These are phyloP conservation scores for Cyprinus carpio DNA, from an alignment of 2,113 vertebrate species.

Conservation along the genomic window DNA sequence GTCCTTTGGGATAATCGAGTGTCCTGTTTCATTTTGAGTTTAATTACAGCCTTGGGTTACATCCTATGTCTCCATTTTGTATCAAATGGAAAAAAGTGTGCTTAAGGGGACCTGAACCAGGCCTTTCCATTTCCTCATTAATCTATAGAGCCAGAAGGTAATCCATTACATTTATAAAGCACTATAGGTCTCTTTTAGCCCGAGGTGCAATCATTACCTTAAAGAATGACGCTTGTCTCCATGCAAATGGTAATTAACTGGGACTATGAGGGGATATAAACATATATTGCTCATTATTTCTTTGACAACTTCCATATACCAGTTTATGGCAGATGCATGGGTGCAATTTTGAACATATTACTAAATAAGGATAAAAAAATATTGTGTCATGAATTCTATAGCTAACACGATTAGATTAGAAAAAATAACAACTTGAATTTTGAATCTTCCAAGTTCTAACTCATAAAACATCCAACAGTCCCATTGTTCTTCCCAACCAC, in stretches of 20 bases:
- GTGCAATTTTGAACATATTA: not conserved
- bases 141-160: not conserved
- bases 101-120: not conserved
- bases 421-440: slow-evolving; percentile 13
- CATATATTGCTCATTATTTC: not conserved
- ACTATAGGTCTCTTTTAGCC: slow-evolving; percentile 9
- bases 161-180: slow-evolving; percentile 24
- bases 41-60: slow-evolving; percentile 54
- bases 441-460: not conserved
- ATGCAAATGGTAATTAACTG: not conserved
- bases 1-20: not conserved
- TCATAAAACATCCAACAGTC: slow-evolving; percentile 1
- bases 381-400: not conserved
- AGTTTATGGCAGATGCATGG: not conserved
- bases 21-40: slow-evolving; percentile 34
- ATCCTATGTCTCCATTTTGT: slow-evolving; percentile 22
- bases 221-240: not conserved
- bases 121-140: slow-evolving; percentile 12
- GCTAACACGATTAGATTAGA: not conserved
- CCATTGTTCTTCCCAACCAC: not conserved
- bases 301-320: not conserved
- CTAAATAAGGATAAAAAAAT: not conserved
- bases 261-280: not conserved
- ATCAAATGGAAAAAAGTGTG: not conserved
- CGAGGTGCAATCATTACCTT: not conserved